Evolutionary conservation across 2,113 vertebrate genomes (phyloP).

Genomic region (Ascaphus truei): DNA sequence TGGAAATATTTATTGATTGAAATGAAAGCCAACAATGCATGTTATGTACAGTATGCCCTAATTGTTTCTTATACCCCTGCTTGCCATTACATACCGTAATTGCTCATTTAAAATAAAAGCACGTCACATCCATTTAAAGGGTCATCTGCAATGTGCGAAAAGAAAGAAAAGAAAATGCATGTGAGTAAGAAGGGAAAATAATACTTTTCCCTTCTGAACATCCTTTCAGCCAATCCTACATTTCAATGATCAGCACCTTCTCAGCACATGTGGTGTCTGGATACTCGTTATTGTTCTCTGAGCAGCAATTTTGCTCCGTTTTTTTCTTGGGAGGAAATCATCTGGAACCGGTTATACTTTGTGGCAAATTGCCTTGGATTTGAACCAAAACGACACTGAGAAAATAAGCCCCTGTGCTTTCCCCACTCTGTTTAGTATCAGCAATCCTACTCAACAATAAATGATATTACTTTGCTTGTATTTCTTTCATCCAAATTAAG

Average conservation of each 20-base stretch:
- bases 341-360: slow-evolving; percentile 46
- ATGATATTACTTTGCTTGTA: too few species aligned
- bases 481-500: too few species aligned
- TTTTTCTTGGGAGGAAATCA: slow-evolving; percentile 32
- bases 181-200: too few species aligned
- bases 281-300: slow-evolving; percentile 11
- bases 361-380: slow-evolving; percentile 36
- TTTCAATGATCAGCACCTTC: not conserved
- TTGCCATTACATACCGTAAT: not conserved
- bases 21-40: not conserved
- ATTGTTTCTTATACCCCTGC: not conserved
- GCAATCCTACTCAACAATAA: too few species aligned
- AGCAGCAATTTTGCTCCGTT: not conserved
- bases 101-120: not conserved
- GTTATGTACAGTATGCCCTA: not conserved
- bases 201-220: too few species aligned
- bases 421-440: too few species aligned
- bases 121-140: not conserved
- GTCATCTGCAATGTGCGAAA: not conserved
- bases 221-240: not conserved
- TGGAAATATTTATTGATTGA: not conserved
- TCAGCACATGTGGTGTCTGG: slow-evolving; percentile 18
- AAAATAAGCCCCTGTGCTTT: slow-evolving; percentile 18
- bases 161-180: too few species aligned
- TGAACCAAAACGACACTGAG: slow-evolving; percentile 2